These are phyloP conservation scores for Drosophila punjabiensis DNA, from an alignment of 1,140 invertebrate species.

Conservation along the genomic window DNA sequence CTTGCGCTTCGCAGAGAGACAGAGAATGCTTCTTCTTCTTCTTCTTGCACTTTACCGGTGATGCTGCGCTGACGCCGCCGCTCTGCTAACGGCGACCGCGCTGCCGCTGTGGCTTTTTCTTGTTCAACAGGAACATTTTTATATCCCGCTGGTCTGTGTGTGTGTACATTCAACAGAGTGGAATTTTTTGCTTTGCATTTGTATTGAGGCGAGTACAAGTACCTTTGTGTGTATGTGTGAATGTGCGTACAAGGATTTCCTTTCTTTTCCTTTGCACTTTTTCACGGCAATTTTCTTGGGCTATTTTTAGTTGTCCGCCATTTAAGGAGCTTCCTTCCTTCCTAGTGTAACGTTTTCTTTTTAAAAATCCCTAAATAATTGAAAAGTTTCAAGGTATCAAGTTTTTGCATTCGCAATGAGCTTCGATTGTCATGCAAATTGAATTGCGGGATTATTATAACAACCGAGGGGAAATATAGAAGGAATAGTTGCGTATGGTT, in stretches of 20 bases:
- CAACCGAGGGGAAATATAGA: constrained; percentile 1
- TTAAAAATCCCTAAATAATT: constrained; percentile 53
- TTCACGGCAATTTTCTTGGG: constrained; percentile 41
- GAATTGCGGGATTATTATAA: constrained; percentile 39
- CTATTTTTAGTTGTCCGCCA: constrained; percentile 61
- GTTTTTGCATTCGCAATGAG: constrained; percentile 49
- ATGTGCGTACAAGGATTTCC: constrained; percentile 33
- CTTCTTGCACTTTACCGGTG: constrained; percentile 52
- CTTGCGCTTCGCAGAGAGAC: constrained; percentile 26
- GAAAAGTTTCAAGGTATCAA: constrained; percentile 52
- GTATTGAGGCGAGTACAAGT: neutral
- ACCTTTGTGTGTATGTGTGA: constrained; percentile 6
- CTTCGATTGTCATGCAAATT: constrained; percentile 47
- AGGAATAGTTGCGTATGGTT: neutral
- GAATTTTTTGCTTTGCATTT: constrained; percentile 50
- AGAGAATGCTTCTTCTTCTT: constrained; percentile 28
- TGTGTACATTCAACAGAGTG: constrained; percentile 68
- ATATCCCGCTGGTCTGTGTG: constrained; percentile 36
- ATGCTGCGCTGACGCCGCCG: constrained; percentile 31
- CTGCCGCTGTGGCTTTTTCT: constrained; percentile 62
- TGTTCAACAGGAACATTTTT: constrained; percentile 76
- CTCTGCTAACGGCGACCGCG: constrained; percentile 18
- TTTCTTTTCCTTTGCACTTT: constrained; percentile 33
- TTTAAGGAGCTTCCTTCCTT: constrained; percentile 18
- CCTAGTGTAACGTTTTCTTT: constrained; percentile 2